Evolutionary conservation across 2,888 invertebrate species (phyloP).

Genomic region (Axea sp.): DNA sequence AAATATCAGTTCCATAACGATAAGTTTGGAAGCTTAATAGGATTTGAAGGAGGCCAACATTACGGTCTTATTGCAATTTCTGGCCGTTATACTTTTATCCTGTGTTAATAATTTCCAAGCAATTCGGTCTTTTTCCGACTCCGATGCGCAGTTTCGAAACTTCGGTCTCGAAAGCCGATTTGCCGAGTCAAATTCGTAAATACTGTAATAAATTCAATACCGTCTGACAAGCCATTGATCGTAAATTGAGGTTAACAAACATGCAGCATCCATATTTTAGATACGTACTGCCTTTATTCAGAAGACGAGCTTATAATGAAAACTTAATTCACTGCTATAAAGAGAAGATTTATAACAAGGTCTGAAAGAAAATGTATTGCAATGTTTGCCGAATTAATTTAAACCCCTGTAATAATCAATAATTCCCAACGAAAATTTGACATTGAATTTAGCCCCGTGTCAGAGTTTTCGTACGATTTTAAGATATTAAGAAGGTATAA

Average conservation of each 20-base stretch:
- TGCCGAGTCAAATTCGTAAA: conserved; percentile 44
- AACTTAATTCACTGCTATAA: conserved; percentile 27
- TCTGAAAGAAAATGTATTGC: not conserved
- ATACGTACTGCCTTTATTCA: conserved; percentile 21
- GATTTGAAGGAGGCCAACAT: conserved; percentile 42
- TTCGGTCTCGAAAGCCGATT: conserved; percentile 43
- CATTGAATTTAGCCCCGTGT: too few relatives aligned
- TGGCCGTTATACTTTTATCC: conserved; percentile 48
- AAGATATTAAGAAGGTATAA: too few relatives aligned
- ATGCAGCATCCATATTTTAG: conserved; percentile 26
- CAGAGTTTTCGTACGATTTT: too few relatives aligned
- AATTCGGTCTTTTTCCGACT: conserved; percentile 53
- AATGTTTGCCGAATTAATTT: not conserved
- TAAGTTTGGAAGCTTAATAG: conserved; percentile 43
- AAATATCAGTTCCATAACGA: conserved; percentile 37
- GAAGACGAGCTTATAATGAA: conserved; percentile 36
- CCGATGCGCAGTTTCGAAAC: conserved; percentile 29
- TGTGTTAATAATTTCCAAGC: conserved; percentile 50
- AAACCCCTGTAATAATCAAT: too few relatives aligned
- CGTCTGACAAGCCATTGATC: conserved; percentile 50
- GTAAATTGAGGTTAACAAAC: conserved; percentile 51
- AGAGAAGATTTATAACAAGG: conserved; percentile 18
- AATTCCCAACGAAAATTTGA: too few relatives aligned
- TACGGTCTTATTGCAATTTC: conserved; percentile 36
- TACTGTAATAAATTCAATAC: conserved; percentile 51